Evolutionary conservation across 2,888 invertebrate genomes (phyloP).

Genomic region (Drosophila falleni): DNA sequence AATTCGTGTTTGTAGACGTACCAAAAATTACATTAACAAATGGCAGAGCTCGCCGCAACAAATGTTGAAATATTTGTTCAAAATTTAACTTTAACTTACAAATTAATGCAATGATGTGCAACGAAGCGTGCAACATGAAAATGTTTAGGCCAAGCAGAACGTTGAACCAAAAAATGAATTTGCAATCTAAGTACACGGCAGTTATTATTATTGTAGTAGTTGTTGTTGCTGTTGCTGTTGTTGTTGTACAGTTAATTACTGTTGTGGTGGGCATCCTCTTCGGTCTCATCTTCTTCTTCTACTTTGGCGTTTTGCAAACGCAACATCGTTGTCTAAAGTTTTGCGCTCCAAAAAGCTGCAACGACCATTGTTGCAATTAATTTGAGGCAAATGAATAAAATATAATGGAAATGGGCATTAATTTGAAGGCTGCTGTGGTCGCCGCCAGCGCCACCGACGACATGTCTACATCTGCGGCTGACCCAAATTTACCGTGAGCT

Average conservation of each 20-base stretch:
- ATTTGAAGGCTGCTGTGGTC: constrained; percentile 56
- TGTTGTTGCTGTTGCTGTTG: constrained; percentile 26
- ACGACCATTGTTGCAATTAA: constrained; percentile 65
- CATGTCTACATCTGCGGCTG: constrained; percentile 34
- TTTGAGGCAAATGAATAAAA: constrained; percentile 65
- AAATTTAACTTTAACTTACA: constrained; percentile 50
- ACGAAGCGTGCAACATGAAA: constrained; percentile 72
- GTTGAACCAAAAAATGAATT: constrained; percentile 66
- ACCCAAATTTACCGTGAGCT: constrained; percentile 61
- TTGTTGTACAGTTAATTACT: constrained; percentile 47
- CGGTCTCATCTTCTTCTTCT: constrained; percentile 18
- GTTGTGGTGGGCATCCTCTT: constrained; percentile 46
- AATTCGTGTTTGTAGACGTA: constrained; percentile 47
- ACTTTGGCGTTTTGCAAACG: constrained; percentile 43
- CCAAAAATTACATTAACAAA: constrained; percentile 47
- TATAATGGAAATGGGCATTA: constrained; percentile 60
- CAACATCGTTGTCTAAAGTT: constrained; percentile 37
- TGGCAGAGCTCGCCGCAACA: constrained; percentile 39
- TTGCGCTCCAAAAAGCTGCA: constrained; percentile 64
- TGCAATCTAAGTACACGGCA: constrained; percentile 54
- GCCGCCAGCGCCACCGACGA: constrained; percentile 19
- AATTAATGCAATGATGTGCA: constrained; percentile 74
- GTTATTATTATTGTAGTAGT: constrained; percentile 13
- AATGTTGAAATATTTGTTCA: constrained; percentile 59
- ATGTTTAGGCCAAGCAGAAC: constrained; percentile 64